Base-by-base conservation (phyloP, 2,113 vertebrate species). In the Anarhynchus alexandrinus region DNA sequence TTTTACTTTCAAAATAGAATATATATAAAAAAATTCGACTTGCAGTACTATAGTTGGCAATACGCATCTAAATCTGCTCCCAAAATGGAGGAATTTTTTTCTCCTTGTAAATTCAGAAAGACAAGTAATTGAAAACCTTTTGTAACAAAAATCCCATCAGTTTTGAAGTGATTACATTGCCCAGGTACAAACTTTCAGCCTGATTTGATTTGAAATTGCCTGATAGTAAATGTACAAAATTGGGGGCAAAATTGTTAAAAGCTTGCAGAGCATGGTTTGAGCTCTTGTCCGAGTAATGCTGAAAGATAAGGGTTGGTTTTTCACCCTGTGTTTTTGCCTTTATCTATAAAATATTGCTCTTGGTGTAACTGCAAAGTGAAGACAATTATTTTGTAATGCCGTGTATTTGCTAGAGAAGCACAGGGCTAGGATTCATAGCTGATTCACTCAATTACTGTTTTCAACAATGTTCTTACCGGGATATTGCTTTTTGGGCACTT, bases 391-490 rank as follows among this genome's bases (percentile, higher is more conserved):
- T 85, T 97, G 90, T 96, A 97, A 97, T 93, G 94, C 69, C 49
- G 26, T 93, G 70, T 95, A 76, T 94, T 97, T 97, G 90, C 92
- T 92, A 88, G 95, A 94, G 21, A 32, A 92, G 78, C 36, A 61
- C 64, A 93, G 74, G 32, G 62, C 57, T 90, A 73, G 83, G 88
- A 97, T 97, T 97, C 92, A 67, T 72, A 81, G 81, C 72, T 71
- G 83, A 92, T 96, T 97, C 95, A 93, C 85, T 96, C 97, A 97
- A 73, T 98, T 98, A 97, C 91, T 93, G 52, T 79, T 96, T 96
- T 96, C 93, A 97, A 72, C 92, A 88, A 49, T 91, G 61, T 96
- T 97, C 90, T 94, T 93, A 62, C 88, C 10, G 89, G 72, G 38
- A 78, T 96, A 96, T 96, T 96, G 93, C 81, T 96, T 97, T 97